Evolutionary conservation across 1,140 invertebrate genomes (phyloP).

Genomic region (Chironomus striatipennis): DNA sequence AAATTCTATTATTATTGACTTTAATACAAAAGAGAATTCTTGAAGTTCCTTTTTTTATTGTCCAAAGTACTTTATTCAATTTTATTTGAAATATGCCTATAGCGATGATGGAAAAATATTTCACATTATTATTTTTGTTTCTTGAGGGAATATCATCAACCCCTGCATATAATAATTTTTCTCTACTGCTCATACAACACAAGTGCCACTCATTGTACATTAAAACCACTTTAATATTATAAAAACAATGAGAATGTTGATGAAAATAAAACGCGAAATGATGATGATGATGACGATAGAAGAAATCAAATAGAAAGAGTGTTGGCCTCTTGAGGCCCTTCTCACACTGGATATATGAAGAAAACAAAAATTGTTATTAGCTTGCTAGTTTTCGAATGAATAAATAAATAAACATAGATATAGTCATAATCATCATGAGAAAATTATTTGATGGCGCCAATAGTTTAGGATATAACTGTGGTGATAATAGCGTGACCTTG

Average conservation of each 20-base stretch:
- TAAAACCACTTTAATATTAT: conserved; percentile 14
- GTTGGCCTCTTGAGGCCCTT: conserved; percentile 2
- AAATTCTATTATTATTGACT: too few species aligned
- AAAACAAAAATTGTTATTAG: background rate
- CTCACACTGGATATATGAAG: too few species aligned
- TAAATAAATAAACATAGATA: background rate
- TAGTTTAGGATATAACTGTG: background rate
- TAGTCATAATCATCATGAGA: background rate
- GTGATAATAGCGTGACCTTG: conserved; percentile 12
- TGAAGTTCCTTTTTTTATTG: background rate
- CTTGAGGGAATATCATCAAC: conserved; percentile 7
- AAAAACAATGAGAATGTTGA: conserved; percentile 3
- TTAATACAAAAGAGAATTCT: too few species aligned
- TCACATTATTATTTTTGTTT: background rate
- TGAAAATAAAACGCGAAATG: conserved; percentile 9
- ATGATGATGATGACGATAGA: background rate
- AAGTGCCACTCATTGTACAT: background rate
- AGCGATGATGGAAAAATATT: too few species aligned
- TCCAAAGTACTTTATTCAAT: background rate
- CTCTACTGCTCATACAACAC: background rate
- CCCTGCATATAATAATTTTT: background rate
- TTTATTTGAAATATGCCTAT: background rate
- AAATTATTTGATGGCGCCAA: background rate
- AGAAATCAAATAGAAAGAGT: background rate
- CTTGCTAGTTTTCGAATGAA: background rate